Conservation (phyloP, 2,888 invertebrate species). For the Tetragnatha montana region DNA sequence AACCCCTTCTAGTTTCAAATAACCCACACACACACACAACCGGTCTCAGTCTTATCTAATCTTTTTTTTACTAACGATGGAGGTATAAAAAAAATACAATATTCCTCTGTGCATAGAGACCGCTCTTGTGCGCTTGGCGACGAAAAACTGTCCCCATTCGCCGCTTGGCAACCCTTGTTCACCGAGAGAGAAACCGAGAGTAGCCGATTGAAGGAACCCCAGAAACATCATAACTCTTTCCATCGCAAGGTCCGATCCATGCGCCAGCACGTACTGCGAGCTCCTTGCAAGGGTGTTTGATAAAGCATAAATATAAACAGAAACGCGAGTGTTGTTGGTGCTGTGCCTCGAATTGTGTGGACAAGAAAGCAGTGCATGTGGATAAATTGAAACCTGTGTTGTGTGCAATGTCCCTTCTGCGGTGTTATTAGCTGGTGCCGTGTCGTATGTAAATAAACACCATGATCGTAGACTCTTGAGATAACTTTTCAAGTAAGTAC, state of each 20-base stretch:
- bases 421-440: background rate
- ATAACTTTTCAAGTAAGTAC: background rate
- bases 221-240: constrained; percentile 58
- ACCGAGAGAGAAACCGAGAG: constrained; percentile 38
- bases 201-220: constrained; percentile 9
- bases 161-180: constrained; percentile 49
- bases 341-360: background rate
- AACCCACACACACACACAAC: too few relatives aligned
- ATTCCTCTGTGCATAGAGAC: too few relatives aligned
- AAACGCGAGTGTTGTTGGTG: background rate
- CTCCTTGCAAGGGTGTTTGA: background rate
- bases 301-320: constrained; percentile 14
- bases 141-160: constrained; percentile 43
- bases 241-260: constrained; percentile 24
- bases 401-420: background rate
- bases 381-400: background rate
- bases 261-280: constrained; percentile 20
- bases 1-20: too few relatives aligned
- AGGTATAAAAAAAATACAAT: too few relatives aligned
- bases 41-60: too few relatives aligned
- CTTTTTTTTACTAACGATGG: too few relatives aligned
- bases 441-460: background rate
- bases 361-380: background rate
- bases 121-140: constrained; percentile 37
- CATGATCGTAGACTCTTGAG: background rate